Percentiles rank a stretch among this genome's conserved stretches.
phyloP scores from a whole-genome alignment of 2,888 invertebrate genomes.

The Ethmia dodecea region DNA sequence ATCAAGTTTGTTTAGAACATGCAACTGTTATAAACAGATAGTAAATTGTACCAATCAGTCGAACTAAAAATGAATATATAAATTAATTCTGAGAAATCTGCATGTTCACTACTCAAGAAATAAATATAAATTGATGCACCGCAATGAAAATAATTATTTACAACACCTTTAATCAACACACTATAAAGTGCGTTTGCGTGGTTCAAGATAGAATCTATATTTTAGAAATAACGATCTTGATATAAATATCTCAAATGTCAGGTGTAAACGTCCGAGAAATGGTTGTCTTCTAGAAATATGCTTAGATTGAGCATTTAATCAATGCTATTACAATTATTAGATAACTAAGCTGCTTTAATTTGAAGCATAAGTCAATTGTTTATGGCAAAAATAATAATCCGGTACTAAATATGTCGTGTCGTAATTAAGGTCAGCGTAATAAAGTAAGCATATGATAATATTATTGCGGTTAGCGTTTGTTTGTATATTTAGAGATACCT shows the following conservation, averaged over 20 bases:
- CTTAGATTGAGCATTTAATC: constrained; percentile 44
- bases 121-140: constrained; percentile 2
- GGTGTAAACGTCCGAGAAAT: constrained; percentile 42
- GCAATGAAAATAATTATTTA: constrained; percentile 10
- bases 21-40: too few species aligned
- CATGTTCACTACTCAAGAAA: too few species aligned
- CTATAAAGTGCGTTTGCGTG: constrained; percentile 20
- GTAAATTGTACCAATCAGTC: too few species aligned
- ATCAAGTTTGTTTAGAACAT: too few species aligned
- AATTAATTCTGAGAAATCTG: too few species aligned
- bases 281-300: constrained; percentile 25
- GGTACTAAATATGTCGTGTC: too few species aligned
- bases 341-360: background rate
- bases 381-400: too few species aligned
- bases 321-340: constrained; percentile 18
- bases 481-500: too few species aligned
- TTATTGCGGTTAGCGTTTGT: too few species aligned
- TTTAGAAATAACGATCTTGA: constrained; percentile 27
- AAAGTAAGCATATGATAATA: too few species aligned
- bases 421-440: too few species aligned
- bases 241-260: constrained; percentile 35
- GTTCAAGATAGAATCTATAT: constrained; percentile 27
- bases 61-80: too few species aligned
- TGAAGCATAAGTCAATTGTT: background rate
- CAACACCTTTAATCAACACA: constrained; percentile 15